Evolutionary conservation across 2,797 vertebrate species (phyloP).

Genomic region (Pseudochaenichthys georgianus): DNA sequence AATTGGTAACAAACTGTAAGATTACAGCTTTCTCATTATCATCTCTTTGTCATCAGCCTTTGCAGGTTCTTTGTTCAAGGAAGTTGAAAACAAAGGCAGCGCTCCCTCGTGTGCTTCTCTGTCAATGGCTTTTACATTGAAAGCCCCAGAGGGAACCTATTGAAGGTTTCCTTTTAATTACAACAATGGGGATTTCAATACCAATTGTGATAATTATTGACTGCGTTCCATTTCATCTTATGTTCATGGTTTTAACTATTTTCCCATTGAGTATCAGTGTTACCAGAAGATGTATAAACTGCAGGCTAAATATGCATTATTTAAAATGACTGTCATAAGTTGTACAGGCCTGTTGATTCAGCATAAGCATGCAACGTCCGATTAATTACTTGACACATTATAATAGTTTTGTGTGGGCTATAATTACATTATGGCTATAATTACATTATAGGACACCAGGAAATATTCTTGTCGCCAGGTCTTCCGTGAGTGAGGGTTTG

Average conservation of each 20-base stretch:
- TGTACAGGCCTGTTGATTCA: conserved; percentile 27
- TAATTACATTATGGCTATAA: conserved; percentile 73
- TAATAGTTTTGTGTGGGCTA: conserved; percentile 57
- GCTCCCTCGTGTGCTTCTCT: conserved; percentile 7
- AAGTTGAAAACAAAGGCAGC: conserved; percentile 35
- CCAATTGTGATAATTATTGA: conserved; percentile 26
- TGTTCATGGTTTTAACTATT: conserved; percentile 2
- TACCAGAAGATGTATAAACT: conserved; percentile 16
- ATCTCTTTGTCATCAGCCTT: conserved; percentile 24
- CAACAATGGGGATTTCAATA: conserved; percentile 23
- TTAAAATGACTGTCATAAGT: conserved; percentile 36
- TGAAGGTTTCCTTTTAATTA: conserved; percentile 34
- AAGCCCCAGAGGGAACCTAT: conserved; percentile 6
- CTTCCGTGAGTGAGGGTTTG: conserved; percentile 64
- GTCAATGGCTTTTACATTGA: conserved; percentile 11
- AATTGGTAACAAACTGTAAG: conserved; percentile 4
- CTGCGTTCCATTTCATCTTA: conserved; percentile 8
- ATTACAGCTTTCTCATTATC: conserved; percentile 47
- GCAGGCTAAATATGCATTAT: conserved; percentile 18
- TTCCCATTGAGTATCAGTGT: background rate
- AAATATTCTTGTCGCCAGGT: conserved; percentile 74
- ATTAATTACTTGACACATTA: conserved; percentile 56
- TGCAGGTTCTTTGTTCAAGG: conserved; percentile 11
- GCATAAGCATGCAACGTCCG: conserved; percentile 17
- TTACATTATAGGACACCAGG: conserved; percentile 68